Evolutionary conservation across 2,113 vertebrate species (phyloP).

Genomic region (Aspidoscelis tigris): DNA sequence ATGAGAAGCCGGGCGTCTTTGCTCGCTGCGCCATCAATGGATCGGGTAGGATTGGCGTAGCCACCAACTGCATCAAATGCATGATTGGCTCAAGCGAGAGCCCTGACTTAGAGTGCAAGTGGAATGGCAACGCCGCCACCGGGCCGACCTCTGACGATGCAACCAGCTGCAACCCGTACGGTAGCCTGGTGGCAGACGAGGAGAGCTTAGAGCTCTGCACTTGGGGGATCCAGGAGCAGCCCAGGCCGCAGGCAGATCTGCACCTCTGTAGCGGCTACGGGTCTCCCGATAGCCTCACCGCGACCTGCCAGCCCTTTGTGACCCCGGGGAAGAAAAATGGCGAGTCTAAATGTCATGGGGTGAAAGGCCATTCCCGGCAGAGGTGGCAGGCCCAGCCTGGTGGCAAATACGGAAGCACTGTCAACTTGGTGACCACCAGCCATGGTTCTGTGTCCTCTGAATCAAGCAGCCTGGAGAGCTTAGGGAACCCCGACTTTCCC

Average conservation of each 20-base stretch:
- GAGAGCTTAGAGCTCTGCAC: slow-evolving; percentile 67
- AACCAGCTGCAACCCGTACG: slow-evolving; percentile 44
- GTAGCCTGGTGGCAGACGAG: slow-evolving; percentile 56
- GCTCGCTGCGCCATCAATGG: slow-evolving; percentile 86
- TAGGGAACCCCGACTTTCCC: slow-evolving; percentile 81
- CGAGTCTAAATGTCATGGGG: slow-evolving; percentile 68
- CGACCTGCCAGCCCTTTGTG: slow-evolving; percentile 62
- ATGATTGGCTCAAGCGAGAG: slow-evolving; percentile 87
- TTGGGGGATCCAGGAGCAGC: slow-evolving; percentile 67
- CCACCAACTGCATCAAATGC: slow-evolving; percentile 92
- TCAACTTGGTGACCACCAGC: slow-evolving; percentile 59
- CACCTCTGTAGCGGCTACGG: slow-evolving; percentile 62
- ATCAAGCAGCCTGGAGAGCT: slow-evolving; percentile 85
- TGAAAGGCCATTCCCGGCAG: slow-evolving; percentile 72
- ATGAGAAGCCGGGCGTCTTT: slow-evolving; percentile 76
- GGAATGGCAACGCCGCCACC: slow-evolving; percentile 53
- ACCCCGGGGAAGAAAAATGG: slow-evolving; percentile 65
- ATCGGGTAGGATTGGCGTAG: slow-evolving; percentile 86
- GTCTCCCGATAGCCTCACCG: slow-evolving; percentile 45
- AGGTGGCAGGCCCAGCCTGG: slow-evolving; percentile 73
- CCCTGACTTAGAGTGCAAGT: slow-evolving; percentile 82
- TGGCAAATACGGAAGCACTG: slow-evolving; percentile 77
- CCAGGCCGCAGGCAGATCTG: slow-evolving; percentile 52
- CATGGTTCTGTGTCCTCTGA: slow-evolving; percentile 79
- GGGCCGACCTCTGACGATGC: slow-evolving; percentile 43